Base-by-base conservation (phyloP, 2,888 invertebrate species). In the Teleiodes luculella region DNA sequence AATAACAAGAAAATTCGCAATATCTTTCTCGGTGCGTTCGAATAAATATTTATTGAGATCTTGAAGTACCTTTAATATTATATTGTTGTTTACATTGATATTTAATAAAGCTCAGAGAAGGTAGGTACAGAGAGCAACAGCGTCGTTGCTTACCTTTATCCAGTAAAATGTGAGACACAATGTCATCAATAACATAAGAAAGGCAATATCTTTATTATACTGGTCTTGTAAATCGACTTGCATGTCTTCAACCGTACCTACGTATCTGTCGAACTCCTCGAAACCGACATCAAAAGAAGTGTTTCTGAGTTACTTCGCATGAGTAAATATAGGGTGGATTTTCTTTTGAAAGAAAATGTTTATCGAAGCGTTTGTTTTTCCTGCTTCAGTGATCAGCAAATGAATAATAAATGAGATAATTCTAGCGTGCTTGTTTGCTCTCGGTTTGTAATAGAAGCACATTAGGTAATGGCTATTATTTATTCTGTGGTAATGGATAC, bases 391-490 rank as follows among this genome's bases (percentile, higher is more conserved):
- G 24, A 28, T 43, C 24, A 43, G 43, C 11, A 43, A 43, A 24
- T 43, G 43, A 43, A 43, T 43, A 43, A 24, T 28, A 43, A 43
- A 43, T 43, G 43, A 43, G 43, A 43, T 43, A 43, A 43, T 43
- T 43, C 11, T n/a, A n/a, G 8, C 43, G n/a, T 43, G 43, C 24
- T 43, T 43, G 43, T 43, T 20, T 18, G 43, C 5, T 43, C 43
- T 18, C 24, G 8, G 24, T 24, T 24, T 10, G 43, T 43, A 11
- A 43, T n/a, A 5, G 43, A 43, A 39, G 24, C 24, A 24, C 24
- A 24, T 24, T 24, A 24, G 24, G 24, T 24, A 24, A n/a, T n/a
- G n/a, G n/a, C n/a, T n/a, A n/a, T n/a, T n/a, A n/a, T n/a, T n/a
- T n/a, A n/a, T n/a, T n/a, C n/a, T n/a, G n/a, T n/a, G n/a, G n/a